phyloP scores from a whole-genome alignment of 2,888 invertebrate species.

The Vannuccia rotundouncinata region DNA sequence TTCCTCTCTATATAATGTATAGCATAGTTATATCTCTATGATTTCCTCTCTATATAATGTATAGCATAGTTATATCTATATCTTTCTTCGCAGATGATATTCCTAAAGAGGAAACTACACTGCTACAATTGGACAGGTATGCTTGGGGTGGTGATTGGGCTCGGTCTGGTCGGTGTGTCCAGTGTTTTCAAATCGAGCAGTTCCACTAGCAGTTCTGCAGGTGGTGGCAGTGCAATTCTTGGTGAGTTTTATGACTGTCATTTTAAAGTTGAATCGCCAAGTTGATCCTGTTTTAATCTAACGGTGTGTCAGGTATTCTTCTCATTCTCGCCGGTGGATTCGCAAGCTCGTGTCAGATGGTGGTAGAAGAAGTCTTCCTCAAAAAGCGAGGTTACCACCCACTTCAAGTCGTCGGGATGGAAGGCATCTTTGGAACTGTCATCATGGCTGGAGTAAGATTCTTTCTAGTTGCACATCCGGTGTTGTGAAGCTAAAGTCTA shows the following conservation, averaged over 20 bases:
- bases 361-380: constrained; percentile 48
- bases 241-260: not conserved
- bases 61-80: constrained; percentile 19
- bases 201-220: not conserved
- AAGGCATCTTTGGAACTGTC: constrained; percentile 47
- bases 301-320: constrained; percentile 47
- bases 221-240: not conserved
- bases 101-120: constrained; percentile 47
- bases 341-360: constrained; percentile 51
- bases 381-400: constrained; percentile 49
- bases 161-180: constrained; percentile 49
- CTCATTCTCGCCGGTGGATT: constrained; percentile 48
- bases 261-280: not conserved
- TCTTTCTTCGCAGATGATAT: constrained; percentile 46
- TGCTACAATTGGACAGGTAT: constrained; percentile 49
- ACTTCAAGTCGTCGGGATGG: constrained; percentile 48
- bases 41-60: constrained; percentile 12
- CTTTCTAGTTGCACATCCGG: too few species aligned
- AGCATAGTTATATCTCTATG: not conserved
- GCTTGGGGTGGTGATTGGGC: constrained; percentile 47
- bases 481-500: too few species aligned
- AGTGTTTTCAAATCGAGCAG: constrained; percentile 46
- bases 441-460: constrained; percentile 48
- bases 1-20: not conserved
- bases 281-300: not conserved